phyloP scores from a whole-genome alignment of 2,113 vertebrate species.

The Sclerurus mexicanus region DNA sequence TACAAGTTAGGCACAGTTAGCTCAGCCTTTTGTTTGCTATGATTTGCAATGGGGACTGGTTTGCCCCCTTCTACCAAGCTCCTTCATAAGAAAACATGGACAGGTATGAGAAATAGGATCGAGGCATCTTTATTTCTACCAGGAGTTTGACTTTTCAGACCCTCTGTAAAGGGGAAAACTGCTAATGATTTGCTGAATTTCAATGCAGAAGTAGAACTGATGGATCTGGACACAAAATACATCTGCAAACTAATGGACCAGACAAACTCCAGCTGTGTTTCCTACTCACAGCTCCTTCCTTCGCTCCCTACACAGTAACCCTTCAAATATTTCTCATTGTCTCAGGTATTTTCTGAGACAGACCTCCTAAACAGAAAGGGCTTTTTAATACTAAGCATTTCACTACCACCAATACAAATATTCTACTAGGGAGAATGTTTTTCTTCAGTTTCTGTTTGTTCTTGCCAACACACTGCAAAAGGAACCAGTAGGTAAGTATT shows the following conservation, averaged over 20 bases:
- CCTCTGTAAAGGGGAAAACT: background rate
- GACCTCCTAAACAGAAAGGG: background rate
- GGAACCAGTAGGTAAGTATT: background rate
- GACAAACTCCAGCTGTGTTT: constrained; percentile 28
- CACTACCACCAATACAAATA: background rate
- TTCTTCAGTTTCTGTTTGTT: background rate
- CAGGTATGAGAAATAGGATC: background rate
- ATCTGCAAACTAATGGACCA: background rate
- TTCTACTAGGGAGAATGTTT: background rate
- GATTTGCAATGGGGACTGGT: background rate
- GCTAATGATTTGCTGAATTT: background rate
- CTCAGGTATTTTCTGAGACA: background rate
- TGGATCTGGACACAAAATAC: background rate
- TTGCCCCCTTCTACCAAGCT: background rate
- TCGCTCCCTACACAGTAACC: background rate
- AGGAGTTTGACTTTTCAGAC: background rate
- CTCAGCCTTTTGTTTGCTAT: background rate
- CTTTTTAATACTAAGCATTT: background rate
- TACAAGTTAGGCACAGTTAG: background rate
- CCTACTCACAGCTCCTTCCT: background rate
- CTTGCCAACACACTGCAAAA: background rate
- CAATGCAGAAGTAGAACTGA: background rate
- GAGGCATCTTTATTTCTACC: background rate
- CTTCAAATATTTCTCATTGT: background rate
- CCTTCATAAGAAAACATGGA: background rate